phyloP scores from a whole-genome alignment of 2,888 invertebrate species.

The Blastobasis lacticolella region DNA sequence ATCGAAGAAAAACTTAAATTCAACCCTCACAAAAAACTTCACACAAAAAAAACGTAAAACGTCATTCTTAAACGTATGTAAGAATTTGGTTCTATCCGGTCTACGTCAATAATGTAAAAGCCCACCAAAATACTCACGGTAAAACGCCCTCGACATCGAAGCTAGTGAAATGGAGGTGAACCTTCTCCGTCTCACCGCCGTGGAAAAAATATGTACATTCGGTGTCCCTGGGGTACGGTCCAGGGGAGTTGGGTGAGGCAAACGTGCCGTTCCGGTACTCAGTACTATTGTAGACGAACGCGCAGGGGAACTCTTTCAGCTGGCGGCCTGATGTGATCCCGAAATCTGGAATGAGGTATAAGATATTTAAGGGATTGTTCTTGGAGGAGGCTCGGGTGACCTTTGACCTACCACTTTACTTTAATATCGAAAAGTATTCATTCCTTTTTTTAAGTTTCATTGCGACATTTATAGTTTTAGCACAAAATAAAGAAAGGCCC shows the following conservation, averaged over 20 bases:
- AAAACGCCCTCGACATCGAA: constrained; percentile 96
- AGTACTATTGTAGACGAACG: constrained; percentile 91
- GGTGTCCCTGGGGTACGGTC: constrained; percentile 90
- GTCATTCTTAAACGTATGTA: too few relatives aligned
- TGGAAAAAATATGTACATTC: constrained; percentile 95
- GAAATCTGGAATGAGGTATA: constrained; percentile 78
- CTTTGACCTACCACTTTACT: not conserved
- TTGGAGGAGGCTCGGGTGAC: not conserved
- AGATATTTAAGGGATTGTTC: not conserved
- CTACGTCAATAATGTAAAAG: too few relatives aligned
- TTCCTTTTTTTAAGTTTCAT: too few relatives aligned
- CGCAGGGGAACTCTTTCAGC: constrained; percentile 84
- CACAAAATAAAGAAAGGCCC: too few relatives aligned
- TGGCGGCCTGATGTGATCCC: constrained; percentile 89
- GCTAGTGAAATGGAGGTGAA: constrained; percentile 89
- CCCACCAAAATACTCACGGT: constrained; percentile 80
- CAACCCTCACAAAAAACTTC: too few relatives aligned
- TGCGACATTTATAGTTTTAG: too few relatives aligned
- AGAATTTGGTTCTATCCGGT: too few relatives aligned
- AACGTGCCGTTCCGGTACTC: constrained; percentile 86
- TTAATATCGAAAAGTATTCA: too few relatives aligned
- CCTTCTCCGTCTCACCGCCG: constrained; percentile 83
- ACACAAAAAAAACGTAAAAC: too few relatives aligned
- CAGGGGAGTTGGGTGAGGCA: constrained; percentile 92
- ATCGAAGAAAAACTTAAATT: too few relatives aligned